Evolutionary conservation across 35 echinoderm and acorn worm genomes (phyloP), one percentile per base, ranked within the genome.

Genomic region (Lytechinus variegatus): DNA sequence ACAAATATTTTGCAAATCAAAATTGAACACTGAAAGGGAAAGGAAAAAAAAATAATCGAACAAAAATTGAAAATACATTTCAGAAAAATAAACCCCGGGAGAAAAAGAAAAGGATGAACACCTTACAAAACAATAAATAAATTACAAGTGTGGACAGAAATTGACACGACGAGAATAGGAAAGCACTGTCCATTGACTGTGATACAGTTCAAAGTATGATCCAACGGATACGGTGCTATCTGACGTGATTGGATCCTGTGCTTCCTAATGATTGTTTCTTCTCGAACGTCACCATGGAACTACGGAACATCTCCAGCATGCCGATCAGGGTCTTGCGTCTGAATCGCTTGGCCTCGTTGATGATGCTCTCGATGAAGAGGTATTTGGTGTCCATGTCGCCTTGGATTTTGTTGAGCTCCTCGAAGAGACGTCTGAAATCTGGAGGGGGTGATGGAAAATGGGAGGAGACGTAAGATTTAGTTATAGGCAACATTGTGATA

Each of bases 301-400:
- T 94, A 51, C 97, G 97, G 56, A 97, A 99, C 21, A 94, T 87
- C 51, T 96, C 95, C 27, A 99, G 96, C 95, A 97, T 95, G 61
- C 96, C 89, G 54, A 99, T 99, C 52, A 99, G 95, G 51, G 87
- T 53, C 61, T 95, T 96, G 61, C 97, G 96, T 87, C 97, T 97
- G 94, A 99, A 99, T 56, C 98, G 98, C 28, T 94, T 95, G 11
- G 97, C 97, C 95, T 99, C 98, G n/a, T 95, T 87, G 79, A 99
- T 99, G 56, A 99, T 97, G 87, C 95, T 90, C 54, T 99, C 97
- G 88, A 99, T 94, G 91, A 99, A 99, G 53, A 99, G 89, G 88
- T 98, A 97, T 90, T 99, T 97, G 92, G 95, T 97, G 52, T 98
- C 97, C 9, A 97, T 87, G 87, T 97, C 94, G 8, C 98, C 98